Base-by-base conservation (phyloP, 2,797 vertebrate genomes). In the Melanotaenia pygmaea region DNA sequence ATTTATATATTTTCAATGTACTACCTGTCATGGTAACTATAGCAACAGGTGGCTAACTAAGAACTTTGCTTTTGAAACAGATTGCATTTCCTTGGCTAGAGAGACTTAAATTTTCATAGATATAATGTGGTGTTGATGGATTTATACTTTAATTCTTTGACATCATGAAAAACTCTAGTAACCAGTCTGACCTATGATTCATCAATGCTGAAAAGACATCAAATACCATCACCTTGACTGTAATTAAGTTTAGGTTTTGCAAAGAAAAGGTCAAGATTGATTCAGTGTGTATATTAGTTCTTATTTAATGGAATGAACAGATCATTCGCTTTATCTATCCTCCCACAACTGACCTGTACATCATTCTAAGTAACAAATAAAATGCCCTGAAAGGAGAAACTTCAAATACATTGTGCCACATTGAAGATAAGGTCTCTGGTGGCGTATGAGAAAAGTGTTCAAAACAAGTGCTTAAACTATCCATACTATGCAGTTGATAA, bases 11-110 rank as follows among this genome's bases (percentile, higher is more conserved):
- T 83, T 61, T 83, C 74, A 64, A 61, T 71, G 53, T 67, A 86
- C 72, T 80, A 82, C 72, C 64, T 76, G 84, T 81, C 72, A 74
- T 59, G 77, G 90, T 90, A 85, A 86, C 90, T 87, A 91, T 93
- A 86, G 91, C 79, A 91, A 93, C 90, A 90, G 68, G 63, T 90
- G 76, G 62, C 76, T 76, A 73, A 67, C 72, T 74, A 83, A 81
- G 70, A 81, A 65, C 22, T 35, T 64, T 74, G 57, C 74, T 82
- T 82, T 85, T 79, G 56, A 82, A 82, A 86, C 61, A 74, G 71
- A 73, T 73, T 80, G 71, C 75, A 72, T 13, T 60, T 54, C 64
- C 61, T 83, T 79, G 58, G 77, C 24, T 51, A 24, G 75, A 58
- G 56, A 64, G 76, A 59, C 38, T 74, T 63, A 8, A 13, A 80